Base-by-base conservation (phyloP, 2,797 vertebrate genomes). In the Ammospiza maritima region DNA sequence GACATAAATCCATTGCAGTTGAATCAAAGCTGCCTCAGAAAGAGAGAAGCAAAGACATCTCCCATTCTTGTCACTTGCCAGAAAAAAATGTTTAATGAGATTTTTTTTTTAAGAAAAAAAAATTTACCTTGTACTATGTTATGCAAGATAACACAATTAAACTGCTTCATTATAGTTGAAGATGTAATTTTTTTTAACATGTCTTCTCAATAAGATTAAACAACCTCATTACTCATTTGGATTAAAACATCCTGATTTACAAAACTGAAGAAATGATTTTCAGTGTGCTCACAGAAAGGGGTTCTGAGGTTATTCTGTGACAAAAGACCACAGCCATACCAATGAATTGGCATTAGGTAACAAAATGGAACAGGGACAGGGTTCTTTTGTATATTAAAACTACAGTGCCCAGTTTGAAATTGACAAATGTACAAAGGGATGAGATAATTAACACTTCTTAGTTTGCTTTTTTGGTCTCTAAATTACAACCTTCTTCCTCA, bases 361-460 rank as follows among this genome's bases (percentile, higher is more conserved):
- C 57, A 66, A 92, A 85, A 92, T 50, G 47, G 84, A 93, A 90
- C 9, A 70, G 32, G 9, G 23, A 83, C 15, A 72, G 53, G 60
- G 20, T 32, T 83, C 65, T 92, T 87, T 94, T 83, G 65, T 62
- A 62, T 34, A 26, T 66, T 88, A 77, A 82, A 90, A 93, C 78
- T 65, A 90, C 25, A 93, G 58, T 5, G 29, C 40, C 44, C 81
- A 71, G 78, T 83, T 87, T 69, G 73, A 90, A 90, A 90, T 9
- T 62, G 92, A 95, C 75, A 92, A 92, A 62, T 10, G n/a, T 54
- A 93, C 85, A 92, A 96, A 89, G 58, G 40, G 69, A 92, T 54
- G 62, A 92, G 89, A 95, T 93, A 95, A 97, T 95, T 92, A 96
- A 89, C 61, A 67, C 61, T 83, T 78, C 61, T 83, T 78, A 13